A percentile compares a stretch with the other conserved stretches of the same genome.
Evolutionary conservation across 2,797 vertebrate species (phyloP).

Genomic region (Sebastes cheni): DNA sequence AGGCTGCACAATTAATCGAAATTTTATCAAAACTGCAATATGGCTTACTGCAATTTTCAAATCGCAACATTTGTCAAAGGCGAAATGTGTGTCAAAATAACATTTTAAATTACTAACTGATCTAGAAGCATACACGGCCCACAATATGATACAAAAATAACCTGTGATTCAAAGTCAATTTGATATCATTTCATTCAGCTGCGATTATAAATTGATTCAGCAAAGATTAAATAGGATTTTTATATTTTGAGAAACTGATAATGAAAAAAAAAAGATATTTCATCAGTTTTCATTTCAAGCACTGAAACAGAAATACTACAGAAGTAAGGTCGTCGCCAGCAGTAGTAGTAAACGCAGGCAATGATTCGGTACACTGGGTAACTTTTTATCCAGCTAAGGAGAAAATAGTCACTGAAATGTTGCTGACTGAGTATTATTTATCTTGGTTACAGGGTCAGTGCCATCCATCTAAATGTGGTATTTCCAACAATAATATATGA

Average conservation of each 20-base stretch:
- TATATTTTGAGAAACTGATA: neutral
- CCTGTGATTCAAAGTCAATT: neutral
- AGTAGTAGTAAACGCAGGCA: neutral
- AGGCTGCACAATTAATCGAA: neutral
- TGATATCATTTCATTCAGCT: neutral
- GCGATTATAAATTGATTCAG: neutral
- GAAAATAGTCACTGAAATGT: neutral
- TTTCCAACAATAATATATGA: slow-evolving; percentile 4
- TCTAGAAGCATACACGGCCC: neutral
- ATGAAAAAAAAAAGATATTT: neutral
- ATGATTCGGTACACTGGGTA: neutral
- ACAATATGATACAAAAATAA: neutral
- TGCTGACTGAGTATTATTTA: neutral
- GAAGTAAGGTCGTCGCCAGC: neutral
- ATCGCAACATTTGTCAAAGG: no score
- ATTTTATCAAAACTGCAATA: neutral
- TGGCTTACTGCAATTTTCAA: neutral
- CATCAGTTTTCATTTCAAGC: neutral
- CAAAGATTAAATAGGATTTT: neutral
- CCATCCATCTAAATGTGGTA: neutral
- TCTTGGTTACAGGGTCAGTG: neutral
- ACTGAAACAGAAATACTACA: neutral
- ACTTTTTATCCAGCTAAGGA: neutral
- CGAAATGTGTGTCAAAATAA: neutral
- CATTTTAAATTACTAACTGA: neutral